A percentile compares a stretch with the other conserved stretches of the same genome.
These are phyloP conservation scores for Daubentonia madagascariensis DNA, from an alignment of 2,113 vertebrate genomes.

Conservation along the genomic window DNA sequence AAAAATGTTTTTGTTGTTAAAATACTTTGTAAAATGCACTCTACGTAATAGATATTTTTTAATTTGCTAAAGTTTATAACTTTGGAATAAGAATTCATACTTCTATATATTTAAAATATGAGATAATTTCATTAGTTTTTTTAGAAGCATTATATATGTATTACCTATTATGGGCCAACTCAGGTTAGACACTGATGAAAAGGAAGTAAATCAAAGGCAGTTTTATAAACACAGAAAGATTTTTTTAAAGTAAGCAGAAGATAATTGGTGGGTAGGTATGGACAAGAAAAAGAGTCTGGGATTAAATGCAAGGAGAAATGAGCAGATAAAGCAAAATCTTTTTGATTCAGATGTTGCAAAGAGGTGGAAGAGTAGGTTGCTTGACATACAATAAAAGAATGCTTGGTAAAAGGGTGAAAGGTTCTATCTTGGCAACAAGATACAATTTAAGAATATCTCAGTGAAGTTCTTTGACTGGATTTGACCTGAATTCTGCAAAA, in stretches of 20 bases:
- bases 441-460: neutral
- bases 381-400: neutral
- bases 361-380: neutral
- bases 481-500: slow-evolving; percentile 6
- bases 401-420: no score
- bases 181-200: neutral
- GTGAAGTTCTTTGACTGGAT: neutral
- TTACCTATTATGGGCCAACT: neutral
- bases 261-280: neutral
- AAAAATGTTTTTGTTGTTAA: neutral
- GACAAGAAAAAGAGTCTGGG: neutral
- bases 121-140: neutral
- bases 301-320: neutral
- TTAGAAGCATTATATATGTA: neutral
- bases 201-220: neutral
- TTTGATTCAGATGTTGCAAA: neutral
- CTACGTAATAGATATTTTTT: neutral
- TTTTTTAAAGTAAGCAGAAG: slow-evolving; percentile 24
- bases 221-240: neutral
- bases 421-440: neutral
- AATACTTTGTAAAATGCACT: neutral
- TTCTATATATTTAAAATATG: slow-evolving; percentile 12
- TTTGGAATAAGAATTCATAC: neutral
- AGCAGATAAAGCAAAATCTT: neutral
- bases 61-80: neutral